A percentile compares a stretch with the other conserved stretches of the same genome.
Conservation (phyloP, 1,140 invertebrate genomes). For the Drosophila auraria region DNA sequence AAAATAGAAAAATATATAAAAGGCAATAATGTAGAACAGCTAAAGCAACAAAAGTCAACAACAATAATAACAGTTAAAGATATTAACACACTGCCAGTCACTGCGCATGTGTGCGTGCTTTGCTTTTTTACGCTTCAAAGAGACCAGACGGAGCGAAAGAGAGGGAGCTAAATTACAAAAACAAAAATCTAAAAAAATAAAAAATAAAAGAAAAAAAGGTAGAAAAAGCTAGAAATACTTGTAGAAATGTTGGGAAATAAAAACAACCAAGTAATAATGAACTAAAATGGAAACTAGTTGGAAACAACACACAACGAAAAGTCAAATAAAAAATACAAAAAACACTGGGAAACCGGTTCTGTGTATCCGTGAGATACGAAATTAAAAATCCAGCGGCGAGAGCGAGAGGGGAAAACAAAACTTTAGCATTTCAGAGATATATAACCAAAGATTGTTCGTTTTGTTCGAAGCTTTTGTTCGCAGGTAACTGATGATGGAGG, state of each 20-base stretch:
- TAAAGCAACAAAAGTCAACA: conserved; percentile 32
- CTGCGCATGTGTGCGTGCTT: conserved; percentile 78
- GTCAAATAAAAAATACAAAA: conserved; percentile 37
- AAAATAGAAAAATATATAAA: conserved; percentile 49
- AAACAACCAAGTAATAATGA: conserved; percentile 73
- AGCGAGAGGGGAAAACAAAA: conserved; percentile 22
- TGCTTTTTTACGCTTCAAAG: conserved; percentile 63
- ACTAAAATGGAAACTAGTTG: conserved; percentile 73
- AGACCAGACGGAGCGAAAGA: conserved; percentile 11
- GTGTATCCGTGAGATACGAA: conserved; percentile 57
- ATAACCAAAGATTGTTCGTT: conserved; percentile 64
- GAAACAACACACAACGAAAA: conserved; percentile 60
- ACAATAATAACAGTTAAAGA: conserved; percentile 76
- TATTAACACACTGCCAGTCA: conserved; percentile 66
- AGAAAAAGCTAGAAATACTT: conserved; percentile 40
- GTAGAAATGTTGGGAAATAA: conserved; percentile 73
- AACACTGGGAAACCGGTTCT: conserved; percentile 65
- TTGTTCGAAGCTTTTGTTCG: conserved; percentile 71
- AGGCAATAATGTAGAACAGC: conserved; percentile 73
- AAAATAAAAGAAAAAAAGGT: conserved; percentile 28
- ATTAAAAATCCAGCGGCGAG: conserved; percentile 40
- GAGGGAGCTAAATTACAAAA: conserved; percentile 41
- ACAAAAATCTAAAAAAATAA: not conserved
- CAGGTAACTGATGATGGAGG: conserved; percentile 49
- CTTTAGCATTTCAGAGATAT: conserved; percentile 75